A percentile compares a stretch with the other conserved stretches of the same genome.
phyloP scores from a whole-genome alignment of 2,888 invertebrate genomes.

The Heliconius cydno region DNA sequence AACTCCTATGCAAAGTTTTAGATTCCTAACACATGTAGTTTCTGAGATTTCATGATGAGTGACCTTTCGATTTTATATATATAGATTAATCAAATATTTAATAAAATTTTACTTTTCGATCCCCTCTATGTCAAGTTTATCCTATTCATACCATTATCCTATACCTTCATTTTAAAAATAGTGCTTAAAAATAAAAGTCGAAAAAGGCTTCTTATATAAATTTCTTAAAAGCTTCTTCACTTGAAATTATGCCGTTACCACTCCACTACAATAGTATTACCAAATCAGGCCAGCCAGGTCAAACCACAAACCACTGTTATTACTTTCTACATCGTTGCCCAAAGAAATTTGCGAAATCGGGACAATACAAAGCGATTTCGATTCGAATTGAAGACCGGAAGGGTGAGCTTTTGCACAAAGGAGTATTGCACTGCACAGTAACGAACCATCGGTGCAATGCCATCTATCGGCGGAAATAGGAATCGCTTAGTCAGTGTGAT shows the following conservation, averaged over 20 bases:
- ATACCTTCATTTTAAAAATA: not conserved
- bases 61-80: too few species aligned
- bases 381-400: conserved; percentile 70
- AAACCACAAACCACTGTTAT: conserved; percentile 57
- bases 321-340: conserved; percentile 67
- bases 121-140: too few species aligned
- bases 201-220: not conserved
- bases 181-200: not conserved
- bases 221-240: not conserved
- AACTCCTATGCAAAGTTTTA: too few species aligned
- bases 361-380: conserved; percentile 58
- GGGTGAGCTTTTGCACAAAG: conserved; percentile 61
- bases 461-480: conserved; percentile 78
- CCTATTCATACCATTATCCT: too few species aligned
- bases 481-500: conserved; percentile 67
- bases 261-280: not conserved
- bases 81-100: too few species aligned
- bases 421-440: conserved; percentile 69
- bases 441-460: conserved; percentile 63
- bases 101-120: too few species aligned
- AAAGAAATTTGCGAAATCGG: conserved; percentile 70
- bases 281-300: conserved; percentile 13
- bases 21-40: too few species aligned
- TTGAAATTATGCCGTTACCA: not conserved
- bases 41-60: too few species aligned